These are phyloP conservation scores for Macrosoma leucophasiata DNA, from an alignment of 2,888 invertebrate genomes.

Conservation along the genomic window DNA sequence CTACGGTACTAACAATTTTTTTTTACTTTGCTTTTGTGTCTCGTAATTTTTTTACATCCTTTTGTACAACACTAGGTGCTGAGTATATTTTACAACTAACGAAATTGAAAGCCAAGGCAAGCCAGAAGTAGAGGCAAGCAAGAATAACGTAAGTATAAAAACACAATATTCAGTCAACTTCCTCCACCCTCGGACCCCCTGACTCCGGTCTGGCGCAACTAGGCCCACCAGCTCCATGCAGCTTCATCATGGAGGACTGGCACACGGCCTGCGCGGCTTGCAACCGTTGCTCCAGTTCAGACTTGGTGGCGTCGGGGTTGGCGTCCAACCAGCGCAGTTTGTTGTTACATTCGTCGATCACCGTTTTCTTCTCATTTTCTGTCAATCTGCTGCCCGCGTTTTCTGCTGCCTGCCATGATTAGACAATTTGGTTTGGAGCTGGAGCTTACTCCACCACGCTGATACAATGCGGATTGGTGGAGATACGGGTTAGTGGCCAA, in stretches of 20 bases:
- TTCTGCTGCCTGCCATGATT: slow-evolving; percentile 74
- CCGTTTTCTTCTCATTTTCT: slow-evolving; percentile 81
- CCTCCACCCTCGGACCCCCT: slow-evolving; percentile 77
- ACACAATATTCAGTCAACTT: slow-evolving; percentile 27
- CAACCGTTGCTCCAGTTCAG: slow-evolving; percentile 85
- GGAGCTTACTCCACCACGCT: no score
- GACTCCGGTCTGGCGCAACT: slow-evolving; percentile 46
- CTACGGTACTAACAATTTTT: no score
- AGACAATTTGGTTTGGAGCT: no score
- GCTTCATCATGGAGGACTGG: slow-evolving; percentile 87
- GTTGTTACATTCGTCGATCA: slow-evolving; percentile 80
- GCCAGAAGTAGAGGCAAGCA: no score
- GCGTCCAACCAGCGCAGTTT: slow-evolving; percentile 87
- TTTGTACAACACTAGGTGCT: no score
- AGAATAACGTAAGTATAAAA: no score
- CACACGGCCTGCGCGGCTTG: slow-evolving; percentile 85
- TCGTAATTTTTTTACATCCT: no score
- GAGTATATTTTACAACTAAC: no score
- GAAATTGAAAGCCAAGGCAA: no score
- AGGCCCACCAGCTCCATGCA: slow-evolving; percentile 78
- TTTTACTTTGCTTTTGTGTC: no score
- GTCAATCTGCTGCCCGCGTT: slow-evolving; percentile 81
- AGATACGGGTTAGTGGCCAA: no score
- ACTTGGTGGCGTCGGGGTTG: slow-evolving; percentile 85
- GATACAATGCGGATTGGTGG: no score